Conservation (phyloP, 2,113 vertebrate genomes). For the Ptilorrhoa leucosticta region DNA sequence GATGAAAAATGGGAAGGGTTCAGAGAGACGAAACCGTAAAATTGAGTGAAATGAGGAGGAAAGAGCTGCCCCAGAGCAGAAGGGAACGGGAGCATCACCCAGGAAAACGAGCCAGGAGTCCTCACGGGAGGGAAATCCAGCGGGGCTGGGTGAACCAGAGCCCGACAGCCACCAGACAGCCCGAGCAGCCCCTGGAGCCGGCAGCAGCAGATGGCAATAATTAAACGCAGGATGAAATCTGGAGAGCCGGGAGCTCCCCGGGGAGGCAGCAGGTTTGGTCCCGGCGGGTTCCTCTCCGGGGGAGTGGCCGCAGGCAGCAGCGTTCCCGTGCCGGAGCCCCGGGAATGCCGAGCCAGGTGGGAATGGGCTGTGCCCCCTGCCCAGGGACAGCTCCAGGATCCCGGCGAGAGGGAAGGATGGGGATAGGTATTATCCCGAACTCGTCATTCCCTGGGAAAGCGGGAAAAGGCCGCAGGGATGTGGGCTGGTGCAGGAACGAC, state of each 20-base stretch:
- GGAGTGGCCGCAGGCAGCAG: not conserved
- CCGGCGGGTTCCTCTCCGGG: not conserved
- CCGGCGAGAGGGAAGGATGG: not conserved
- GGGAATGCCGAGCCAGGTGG: not conserved
- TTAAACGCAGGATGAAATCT: not conserved
- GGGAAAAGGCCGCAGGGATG: not conserved
- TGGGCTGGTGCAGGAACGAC: not conserved
- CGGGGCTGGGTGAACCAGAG: not conserved
- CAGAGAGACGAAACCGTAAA: accelerated
- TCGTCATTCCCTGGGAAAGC: accelerated
- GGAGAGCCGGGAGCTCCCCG: not conserved
- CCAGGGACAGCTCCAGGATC: not conserved
- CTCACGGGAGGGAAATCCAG: not conserved
- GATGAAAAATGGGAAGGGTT: not conserved
- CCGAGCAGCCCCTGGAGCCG: not conserved
- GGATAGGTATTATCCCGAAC: not conserved
- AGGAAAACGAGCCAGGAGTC: not conserved
- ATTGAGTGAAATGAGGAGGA: not conserved
- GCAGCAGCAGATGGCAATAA: slow-evolving; percentile 30
- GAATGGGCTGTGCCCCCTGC: not conserved
- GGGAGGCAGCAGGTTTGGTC: not conserved
- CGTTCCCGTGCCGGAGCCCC: not conserved
- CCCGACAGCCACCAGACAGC: not conserved
- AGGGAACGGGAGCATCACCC: not conserved
- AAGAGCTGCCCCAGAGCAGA: not conserved